Evolutionary conservation across 2,888 invertebrate genomes (phyloP), one percentile per base, ranked within the genome.

Genomic region (Sarcophaga subvicina): DNA sequence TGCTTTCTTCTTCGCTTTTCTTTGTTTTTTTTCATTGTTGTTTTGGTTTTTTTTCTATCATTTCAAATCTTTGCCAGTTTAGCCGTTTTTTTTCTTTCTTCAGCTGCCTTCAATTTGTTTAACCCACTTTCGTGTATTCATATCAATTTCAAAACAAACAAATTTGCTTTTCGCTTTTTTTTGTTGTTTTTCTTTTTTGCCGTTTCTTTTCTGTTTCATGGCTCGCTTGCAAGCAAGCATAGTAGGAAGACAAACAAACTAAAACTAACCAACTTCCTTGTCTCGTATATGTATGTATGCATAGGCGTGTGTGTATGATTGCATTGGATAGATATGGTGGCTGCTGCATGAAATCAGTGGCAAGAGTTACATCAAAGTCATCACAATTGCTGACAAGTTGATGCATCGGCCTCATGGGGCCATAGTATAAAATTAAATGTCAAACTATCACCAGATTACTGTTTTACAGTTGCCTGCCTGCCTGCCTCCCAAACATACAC

Each of bases 401-500:
- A 85, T 80, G 80, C 84, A 85, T 71, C 76, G 84, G 76, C 76
- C 84, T 80, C 84, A 66, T 85, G 84, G 76, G 76, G 71, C 76
- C 71, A 76, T 76, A 80, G 76, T 85, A 85, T 85, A 80, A 85
- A 84, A 85, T 85, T 85, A 85, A 85, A 85, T 85, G 84, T 85
- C 84, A 80, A 85, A 85, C 84, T 80, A 80, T 76, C 80, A 80
- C 60, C 84, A 80, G 84, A 80, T 85, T 80, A 85, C 22, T 37
- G 70, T 76, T 75, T 84, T 76, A 71, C 66, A 60, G 64, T 67
- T 73, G 69, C 84, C 17, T 80, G 64, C 71, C 71, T 67, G 62
- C 66, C 71, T 77, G 72, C 60, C 71, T 77, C 67, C 60, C 49
- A 27, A 27, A 71, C 27, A 27, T 5, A 6, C 27, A 5, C 4